These are phyloP conservation scores for Megalops cyprinoides DNA, from an alignment of 2,797 vertebrate species.

Conservation along the genomic window DNA sequence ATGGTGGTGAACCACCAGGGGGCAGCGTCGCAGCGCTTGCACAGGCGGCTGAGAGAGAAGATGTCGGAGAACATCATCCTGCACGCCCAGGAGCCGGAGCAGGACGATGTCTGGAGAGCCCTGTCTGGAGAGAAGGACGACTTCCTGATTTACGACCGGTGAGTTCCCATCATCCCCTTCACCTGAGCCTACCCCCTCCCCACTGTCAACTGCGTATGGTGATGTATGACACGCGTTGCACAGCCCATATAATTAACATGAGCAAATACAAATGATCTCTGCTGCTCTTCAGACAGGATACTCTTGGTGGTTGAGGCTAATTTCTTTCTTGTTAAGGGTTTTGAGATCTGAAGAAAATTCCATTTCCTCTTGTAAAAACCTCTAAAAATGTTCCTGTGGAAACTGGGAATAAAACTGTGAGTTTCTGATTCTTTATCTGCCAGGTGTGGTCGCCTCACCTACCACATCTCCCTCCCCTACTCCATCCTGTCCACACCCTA, in stretches of 20 bases:
- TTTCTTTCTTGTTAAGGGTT: too few species aligned
- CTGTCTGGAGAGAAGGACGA: constrained; percentile 87
- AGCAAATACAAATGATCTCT: neutral
- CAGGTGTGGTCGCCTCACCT: constrained; percentile 91
- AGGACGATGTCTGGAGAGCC: constrained; percentile 85
- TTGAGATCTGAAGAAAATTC: too few species aligned
- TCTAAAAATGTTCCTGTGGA: neutral
- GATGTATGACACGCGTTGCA: too few species aligned
- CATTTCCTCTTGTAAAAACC: too few species aligned
- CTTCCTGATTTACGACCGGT: constrained; percentile 95
- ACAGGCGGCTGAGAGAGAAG: constrained; percentile 70
- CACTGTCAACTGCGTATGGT: too few species aligned
- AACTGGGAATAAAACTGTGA: neutral
- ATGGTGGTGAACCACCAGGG: constrained; percentile 87
- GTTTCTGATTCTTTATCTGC: constrained; percentile 35
- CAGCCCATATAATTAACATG: too few species aligned
- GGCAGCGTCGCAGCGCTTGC: constrained; percentile 66
- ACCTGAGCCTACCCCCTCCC: neutral
- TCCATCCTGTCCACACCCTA: constrained; percentile 79
- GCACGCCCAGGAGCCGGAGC: constrained; percentile 79
- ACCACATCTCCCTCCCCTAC: constrained; percentile 86
- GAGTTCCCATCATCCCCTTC: constrained; percentile 28
- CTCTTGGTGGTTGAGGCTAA: too few species aligned
- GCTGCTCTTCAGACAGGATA: too few species aligned
- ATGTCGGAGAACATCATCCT: constrained; percentile 81